phyloP scores from a whole-genome alignment of 2,797 vertebrate genomes.

The Silurus aristotelis region DNA sequence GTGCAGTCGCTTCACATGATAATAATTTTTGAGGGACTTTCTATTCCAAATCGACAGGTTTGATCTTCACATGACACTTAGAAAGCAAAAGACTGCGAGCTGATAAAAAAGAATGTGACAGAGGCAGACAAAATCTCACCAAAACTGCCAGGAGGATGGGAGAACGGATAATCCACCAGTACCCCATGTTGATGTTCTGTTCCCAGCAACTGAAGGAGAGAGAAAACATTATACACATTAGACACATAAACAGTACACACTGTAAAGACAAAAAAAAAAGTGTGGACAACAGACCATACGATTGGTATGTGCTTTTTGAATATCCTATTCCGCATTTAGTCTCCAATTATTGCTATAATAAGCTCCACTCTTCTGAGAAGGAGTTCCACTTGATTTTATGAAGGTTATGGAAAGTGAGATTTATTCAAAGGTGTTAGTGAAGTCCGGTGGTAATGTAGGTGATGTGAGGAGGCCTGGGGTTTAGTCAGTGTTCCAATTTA shows the following conservation, averaged over 20 bases:
- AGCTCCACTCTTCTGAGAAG: no score
- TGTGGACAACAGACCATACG: no score
- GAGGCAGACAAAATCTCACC: constrained; percentile 78
- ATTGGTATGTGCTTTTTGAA: no score
- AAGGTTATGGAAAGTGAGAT: no score
- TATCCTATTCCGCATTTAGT: no score
- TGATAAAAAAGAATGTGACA: neutral
- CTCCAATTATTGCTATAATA: no score
- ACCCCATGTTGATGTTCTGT: constrained; percentile 87
- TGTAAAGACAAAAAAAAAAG: no score
- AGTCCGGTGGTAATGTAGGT: no score
- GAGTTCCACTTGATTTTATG: no score
- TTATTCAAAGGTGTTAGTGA: no score
- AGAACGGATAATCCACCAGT: constrained; percentile 96
- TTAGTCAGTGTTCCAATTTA: no score
- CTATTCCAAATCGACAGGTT: neutral
- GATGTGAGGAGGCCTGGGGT: no score
- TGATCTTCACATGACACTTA: neutral
- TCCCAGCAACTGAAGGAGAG: constrained; percentile 85
- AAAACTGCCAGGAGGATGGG: constrained; percentile 88
- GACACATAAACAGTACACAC: neutral
- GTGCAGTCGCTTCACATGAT: neutral
- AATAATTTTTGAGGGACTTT: neutral
- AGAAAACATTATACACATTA: neutral
- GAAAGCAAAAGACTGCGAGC: neutral